Base-by-base conservation (phyloP, 2,888 invertebrate genomes). In the Drosophila bunnanda region DNA sequence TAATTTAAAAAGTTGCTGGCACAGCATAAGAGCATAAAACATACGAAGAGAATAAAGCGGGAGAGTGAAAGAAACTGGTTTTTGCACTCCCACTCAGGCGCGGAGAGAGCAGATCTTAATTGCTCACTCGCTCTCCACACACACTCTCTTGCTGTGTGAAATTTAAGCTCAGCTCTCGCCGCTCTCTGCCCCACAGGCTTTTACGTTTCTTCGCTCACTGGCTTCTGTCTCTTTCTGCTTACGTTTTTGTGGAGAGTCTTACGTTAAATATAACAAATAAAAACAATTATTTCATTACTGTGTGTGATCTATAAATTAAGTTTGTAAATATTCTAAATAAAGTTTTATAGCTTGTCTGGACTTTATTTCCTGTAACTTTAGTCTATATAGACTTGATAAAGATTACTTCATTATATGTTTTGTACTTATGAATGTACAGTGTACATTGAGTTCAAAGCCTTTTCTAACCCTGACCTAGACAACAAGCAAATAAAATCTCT, bases 41-140 rank as follows among this genome's bases (percentile, higher is more conserved):
- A 71, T 56, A 56, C 34, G 48, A 34, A 39, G 48, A 39, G 50
- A 50, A 20, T 30, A 20, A 32, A 20, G n/a, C 2, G 12, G 15
- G 25, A 66, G 53, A 66, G 66, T 58, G 61, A 85, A 85, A 82
- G 61, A 88, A 83, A 82, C 83, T 70, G 80, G 83, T 83, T 83
- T 62, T 68, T 68, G 39, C 62, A 85, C 88, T 78, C 86, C 86
- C 82, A 88, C 82, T 76, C 79, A 74, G 30, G 71, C 69, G 72
- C 50, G 50, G 53, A 48, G 62, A 32, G 44, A n/a, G 32, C 25
- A 44, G 50, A 20, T 20, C 48, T 48, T 48, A 30, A 48, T 48
- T 48, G 48, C 30, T 48, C 12, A 48, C 28, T 48, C 13, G 46
- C 30, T 48, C 46, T 30, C 46, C 4, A 25, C 25, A 52, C 36